phyloP scores from a whole-genome alignment of 1,140 invertebrate species.

The Papilio dardanus region DNA sequence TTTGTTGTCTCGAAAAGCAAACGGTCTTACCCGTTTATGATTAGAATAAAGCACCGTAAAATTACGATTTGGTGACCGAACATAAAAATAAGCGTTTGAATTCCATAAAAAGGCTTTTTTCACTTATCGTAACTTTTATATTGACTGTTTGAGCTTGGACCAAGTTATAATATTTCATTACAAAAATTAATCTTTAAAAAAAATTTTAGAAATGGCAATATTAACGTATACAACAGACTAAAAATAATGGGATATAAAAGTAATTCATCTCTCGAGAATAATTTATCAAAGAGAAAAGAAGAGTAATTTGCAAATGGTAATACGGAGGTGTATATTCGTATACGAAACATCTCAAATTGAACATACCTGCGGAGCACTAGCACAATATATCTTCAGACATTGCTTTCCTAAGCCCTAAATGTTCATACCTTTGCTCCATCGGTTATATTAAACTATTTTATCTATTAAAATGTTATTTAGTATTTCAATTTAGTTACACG shows the following conservation, averaged over 20 bases:
- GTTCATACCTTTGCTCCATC: slow-evolving; percentile 11
- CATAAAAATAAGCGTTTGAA: not conserved
- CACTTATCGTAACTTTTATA: slow-evolving; percentile 10
- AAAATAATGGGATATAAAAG: slow-evolving; percentile 8
- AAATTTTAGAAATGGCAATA: not conserved
- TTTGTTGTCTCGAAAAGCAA: too few relatives aligned
- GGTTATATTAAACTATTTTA: slow-evolving; percentile 18
- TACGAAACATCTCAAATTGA: slow-evolving; percentile 6
- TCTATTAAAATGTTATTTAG: slow-evolving; percentile 14
- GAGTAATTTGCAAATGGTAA: slow-evolving; percentile 29
- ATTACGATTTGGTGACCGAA: not conserved
- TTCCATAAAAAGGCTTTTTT: not conserved
- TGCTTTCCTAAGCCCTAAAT: slow-evolving; percentile 30
- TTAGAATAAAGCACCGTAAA: not conserved
- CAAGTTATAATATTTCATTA: not conserved
- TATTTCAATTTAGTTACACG: not conserved
- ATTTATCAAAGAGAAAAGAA: slow-evolving; percentile 29
- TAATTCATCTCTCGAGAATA: slow-evolving; percentile 22
- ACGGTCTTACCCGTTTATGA: not conserved
- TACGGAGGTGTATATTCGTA: not conserved
- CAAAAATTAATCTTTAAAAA: not conserved
- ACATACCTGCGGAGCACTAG: slow-evolving; percentile 22
- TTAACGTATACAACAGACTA: not conserved
- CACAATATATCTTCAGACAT: slow-evolving; percentile 16
- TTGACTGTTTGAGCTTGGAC: not conserved